These are phyloP conservation scores for Nycticryphes semicollaris DNA, from an alignment of 2,113 vertebrate genomes.

Conservation along the genomic window DNA sequence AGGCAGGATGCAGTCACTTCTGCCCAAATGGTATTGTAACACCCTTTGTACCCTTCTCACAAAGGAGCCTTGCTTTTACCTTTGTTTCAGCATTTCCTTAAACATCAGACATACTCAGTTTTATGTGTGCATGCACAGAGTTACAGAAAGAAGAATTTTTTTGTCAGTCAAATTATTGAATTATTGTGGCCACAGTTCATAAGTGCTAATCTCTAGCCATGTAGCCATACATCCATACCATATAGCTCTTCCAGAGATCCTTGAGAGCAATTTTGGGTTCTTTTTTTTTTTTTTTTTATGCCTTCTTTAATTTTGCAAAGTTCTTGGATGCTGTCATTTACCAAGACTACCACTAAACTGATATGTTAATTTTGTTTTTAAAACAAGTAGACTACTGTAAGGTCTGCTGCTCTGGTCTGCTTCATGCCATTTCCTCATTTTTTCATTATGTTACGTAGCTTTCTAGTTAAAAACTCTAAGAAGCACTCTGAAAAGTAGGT, in stretches of 20 bases:
- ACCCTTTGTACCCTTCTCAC: neutral
- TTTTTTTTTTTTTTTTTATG: neutral
- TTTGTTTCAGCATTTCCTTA: neutral
- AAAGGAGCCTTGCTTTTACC: neutral
- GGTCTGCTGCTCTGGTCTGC: neutral
- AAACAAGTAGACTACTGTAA: neutral
- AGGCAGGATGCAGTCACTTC: neutral
- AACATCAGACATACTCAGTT: neutral
- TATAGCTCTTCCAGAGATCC: neutral
- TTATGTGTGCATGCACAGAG: fast-evolving
- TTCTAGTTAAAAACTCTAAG: neutral
- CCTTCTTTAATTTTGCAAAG: neutral
- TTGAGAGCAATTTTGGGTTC: neutral
- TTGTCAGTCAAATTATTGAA: neutral
- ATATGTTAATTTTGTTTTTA: neutral
- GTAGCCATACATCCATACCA: neutral
- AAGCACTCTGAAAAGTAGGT: neutral
- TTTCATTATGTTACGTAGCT: neutral
- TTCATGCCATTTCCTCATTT: neutral
- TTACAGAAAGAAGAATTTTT: neutral
- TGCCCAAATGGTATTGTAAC: neutral
- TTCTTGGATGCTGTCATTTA: neutral
- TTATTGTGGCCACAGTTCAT: neutral
- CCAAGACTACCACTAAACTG: neutral
- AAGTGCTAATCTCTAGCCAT: neutral